These are phyloP conservation scores for Paraplagusia blochii DNA, from an alignment of 2,113 vertebrate genomes.

Conservation along the genomic window DNA sequence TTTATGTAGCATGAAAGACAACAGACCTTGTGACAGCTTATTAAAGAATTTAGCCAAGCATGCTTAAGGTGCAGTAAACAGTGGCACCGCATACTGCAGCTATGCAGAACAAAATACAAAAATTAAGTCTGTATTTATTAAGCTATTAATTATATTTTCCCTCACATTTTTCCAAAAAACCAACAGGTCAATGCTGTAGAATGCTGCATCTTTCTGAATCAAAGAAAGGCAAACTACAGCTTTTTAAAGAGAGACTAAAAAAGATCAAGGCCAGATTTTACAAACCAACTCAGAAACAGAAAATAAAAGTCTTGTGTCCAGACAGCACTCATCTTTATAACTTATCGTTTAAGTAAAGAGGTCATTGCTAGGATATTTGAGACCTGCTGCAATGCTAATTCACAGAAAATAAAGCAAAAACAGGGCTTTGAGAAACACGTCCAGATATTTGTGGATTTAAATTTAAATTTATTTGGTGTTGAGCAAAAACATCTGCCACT, in stretches of 20 bases:
- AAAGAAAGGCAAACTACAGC: slow-evolving; percentile 13
- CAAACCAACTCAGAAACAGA: background rate
- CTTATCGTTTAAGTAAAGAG: slow-evolving; percentile 19
- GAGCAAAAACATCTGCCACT: no score
- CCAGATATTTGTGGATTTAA: no score
- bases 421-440: no score
- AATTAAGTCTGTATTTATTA: slow-evolving; percentile 4
- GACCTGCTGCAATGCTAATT: slow-evolving; percentile 16
- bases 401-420: no score
- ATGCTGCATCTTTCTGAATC: slow-evolving; percentile 9
- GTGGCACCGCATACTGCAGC: slow-evolving; percentile 19
- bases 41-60: slow-evolving; percentile 55
- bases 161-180: background rate
- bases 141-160: background rate
- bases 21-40: slow-evolving; percentile 62
- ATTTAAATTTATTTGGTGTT: no score
- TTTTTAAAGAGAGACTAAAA: slow-evolving; percentile 13
- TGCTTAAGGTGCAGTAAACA: slow-evolving; percentile 50
- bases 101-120: slow-evolving; percentile 6
- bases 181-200: slow-evolving; percentile 3
- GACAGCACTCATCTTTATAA: slow-evolving; percentile 15
- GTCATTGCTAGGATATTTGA: slow-evolving; percentile 37
- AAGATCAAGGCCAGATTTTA: slow-evolving; percentile 20
- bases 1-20: slow-evolving; percentile 66
- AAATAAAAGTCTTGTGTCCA: slow-evolving; percentile 27